Percentiles rank a stretch among this genome's conserved stretches.
Conservation (phyloP, 1,140 invertebrate species). For the Hermatobates lingyangjiaoensis region DNA sequence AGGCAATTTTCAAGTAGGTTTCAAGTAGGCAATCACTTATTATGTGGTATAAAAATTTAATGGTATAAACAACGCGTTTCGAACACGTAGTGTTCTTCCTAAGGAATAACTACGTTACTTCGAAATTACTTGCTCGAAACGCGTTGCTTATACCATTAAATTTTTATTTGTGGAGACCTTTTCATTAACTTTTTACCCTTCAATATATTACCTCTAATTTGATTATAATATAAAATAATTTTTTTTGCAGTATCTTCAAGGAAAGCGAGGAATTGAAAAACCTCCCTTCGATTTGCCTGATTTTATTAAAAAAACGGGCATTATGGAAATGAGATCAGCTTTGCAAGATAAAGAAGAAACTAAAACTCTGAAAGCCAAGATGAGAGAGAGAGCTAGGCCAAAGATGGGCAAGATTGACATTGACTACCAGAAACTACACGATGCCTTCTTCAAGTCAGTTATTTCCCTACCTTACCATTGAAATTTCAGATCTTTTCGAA, state of each 20-base stretch:
- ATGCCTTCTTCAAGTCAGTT: constrained; percentile 88
- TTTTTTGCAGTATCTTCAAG: constrained; percentile 51
- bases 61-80: too few relatives aligned
- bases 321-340: constrained; percentile 98
- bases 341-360: constrained; percentile 96
- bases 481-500: background rate
- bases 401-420: constrained; percentile 99
- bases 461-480: background rate
- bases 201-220: too few relatives aligned
- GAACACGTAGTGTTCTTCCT: too few relatives aligned
- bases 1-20: too few relatives aligned
- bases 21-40: too few relatives aligned
- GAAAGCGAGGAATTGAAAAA: constrained; percentile 97
- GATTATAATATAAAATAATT: constrained; percentile 1
- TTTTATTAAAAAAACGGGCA: constrained; percentile 97
- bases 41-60: too few relatives aligned
- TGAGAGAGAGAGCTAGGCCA: constrained; percentile 89
- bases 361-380: constrained; percentile 93
- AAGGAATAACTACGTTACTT: too few relatives aligned
- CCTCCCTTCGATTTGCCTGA: constrained; percentile 96
- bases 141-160: too few relatives aligned
- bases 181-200: too few relatives aligned
- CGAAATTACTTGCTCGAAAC: too few relatives aligned
- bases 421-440: constrained; percentile 98
- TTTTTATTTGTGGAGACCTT: too few relatives aligned